These are phyloP conservation scores for Alosa alosa DNA, from an alignment of 2,113 vertebrate species.

Conservation along the genomic window DNA sequence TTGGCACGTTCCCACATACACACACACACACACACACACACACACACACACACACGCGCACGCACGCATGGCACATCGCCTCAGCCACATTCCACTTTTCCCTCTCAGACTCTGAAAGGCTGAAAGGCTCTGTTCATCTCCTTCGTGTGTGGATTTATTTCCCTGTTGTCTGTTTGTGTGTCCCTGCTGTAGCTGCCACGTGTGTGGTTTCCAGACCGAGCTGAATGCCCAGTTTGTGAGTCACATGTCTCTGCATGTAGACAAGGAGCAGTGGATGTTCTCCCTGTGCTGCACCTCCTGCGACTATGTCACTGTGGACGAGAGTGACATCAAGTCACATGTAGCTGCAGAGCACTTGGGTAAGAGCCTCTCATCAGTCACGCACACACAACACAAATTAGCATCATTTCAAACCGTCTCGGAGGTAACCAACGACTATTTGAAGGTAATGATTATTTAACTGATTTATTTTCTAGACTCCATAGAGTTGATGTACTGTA, in stretches of 20 bases:
- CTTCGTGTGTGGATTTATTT: slow-evolving; percentile 43
- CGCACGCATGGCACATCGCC: not conserved
- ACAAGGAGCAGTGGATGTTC: slow-evolving; percentile 99
- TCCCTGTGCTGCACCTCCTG: slow-evolving; percentile 94
- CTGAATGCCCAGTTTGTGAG: slow-evolving; percentile 98
- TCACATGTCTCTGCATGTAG: slow-evolving; percentile 99
- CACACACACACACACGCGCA: not conserved
- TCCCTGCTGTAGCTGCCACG: slow-evolving; percentile 81
- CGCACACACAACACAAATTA: not conserved
- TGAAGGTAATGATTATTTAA: no score
- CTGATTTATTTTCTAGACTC: no score
- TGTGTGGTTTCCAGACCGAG: slow-evolving; percentile 98
- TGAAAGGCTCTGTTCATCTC: slow-evolving; percentile 15
- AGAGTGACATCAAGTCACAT: slow-evolving; percentile 92
- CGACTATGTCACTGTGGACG: slow-evolving; percentile 95
- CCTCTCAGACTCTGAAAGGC: not conserved
- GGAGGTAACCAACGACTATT: no score
- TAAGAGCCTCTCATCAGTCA: slow-evolving; percentile 53
- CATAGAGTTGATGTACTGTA: no score
- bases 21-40: not conserved
- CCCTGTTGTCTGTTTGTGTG: slow-evolving; percentile 29
- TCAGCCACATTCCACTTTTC: slow-evolving; percentile 22
- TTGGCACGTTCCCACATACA: not conserved
- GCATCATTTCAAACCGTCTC: no score
- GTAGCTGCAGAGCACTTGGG: slow-evolving; percentile 87